phyloP scores from a whole-genome alignment of 2,888 invertebrate species.

The Automeris io region DNA sequence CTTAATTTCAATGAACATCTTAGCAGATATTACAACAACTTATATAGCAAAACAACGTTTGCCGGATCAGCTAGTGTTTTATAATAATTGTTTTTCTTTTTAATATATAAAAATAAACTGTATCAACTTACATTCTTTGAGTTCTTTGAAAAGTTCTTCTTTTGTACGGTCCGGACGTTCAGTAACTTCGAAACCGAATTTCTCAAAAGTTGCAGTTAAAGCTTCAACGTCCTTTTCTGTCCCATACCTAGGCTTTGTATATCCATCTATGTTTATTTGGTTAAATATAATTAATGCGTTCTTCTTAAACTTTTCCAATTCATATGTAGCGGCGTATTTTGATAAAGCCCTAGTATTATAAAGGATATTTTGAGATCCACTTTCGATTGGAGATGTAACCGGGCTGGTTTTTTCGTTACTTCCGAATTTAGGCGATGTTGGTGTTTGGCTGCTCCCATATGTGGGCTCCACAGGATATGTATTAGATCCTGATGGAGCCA shows the following conservation, averaged over 20 bases:
- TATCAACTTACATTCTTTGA: slow-evolving; percentile 37
- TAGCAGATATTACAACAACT: too few species aligned
- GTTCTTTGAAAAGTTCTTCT: slow-evolving; percentile 33
- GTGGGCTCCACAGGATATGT: neutral
- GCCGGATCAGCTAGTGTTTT: too few species aligned
- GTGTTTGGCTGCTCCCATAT: neutral
- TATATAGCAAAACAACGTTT: too few species aligned
- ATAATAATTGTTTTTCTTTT: too few species aligned
- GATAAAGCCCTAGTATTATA: slow-evolving; percentile 24
- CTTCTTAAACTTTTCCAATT: slow-evolving; percentile 52
- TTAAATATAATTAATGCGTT: slow-evolving; percentile 54
- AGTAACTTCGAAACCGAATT: slow-evolving; percentile 42
- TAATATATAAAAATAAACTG: neutral
- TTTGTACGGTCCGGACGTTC: slow-evolving; percentile 39
- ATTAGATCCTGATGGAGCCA: neutral
- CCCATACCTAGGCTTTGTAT: slow-evolving; percentile 35
- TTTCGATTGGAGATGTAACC: neutral
- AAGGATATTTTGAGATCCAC: neutral
- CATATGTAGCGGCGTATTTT: slow-evolving; percentile 42
- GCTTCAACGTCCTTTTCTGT: slow-evolving; percentile 45
- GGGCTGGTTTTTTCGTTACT: neutral
- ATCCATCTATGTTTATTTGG: slow-evolving; percentile 41
- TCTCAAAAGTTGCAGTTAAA: slow-evolving; percentile 38
- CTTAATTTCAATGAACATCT: too few species aligned
- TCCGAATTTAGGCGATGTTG: neutral